Evolutionary conservation across 2,888 invertebrate genomes (phyloP).

Genomic region (Rhagium mordax): DNA sequence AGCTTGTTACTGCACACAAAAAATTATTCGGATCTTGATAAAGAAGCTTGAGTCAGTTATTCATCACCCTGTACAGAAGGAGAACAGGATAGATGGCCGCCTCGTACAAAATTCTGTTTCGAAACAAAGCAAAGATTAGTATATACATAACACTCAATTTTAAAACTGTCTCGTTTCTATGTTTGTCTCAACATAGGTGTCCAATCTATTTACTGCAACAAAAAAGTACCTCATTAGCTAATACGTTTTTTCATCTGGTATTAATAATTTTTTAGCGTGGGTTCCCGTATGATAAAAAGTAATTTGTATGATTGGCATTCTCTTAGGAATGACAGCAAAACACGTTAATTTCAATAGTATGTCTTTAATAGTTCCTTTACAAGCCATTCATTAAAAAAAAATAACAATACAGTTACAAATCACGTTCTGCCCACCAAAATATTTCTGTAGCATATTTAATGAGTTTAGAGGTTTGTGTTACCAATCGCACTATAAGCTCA

Average conservation of each 20-base stretch:
- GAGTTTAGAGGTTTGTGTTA: constrained; percentile 3
- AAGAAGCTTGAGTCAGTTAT: no score
- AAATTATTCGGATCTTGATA: no score
- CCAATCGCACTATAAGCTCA: neutral
- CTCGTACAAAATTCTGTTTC: no score
- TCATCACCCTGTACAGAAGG: no score
- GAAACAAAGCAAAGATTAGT: neutral
- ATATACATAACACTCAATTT: neutral
- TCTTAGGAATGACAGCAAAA: constrained; percentile 24
- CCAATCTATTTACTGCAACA: neutral
- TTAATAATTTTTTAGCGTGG: constrained; percentile 22
- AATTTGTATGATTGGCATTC: constrained; percentile 31
- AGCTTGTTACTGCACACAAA: no score
- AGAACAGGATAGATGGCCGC: no score
- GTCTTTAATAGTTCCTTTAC: constrained; percentile 8
- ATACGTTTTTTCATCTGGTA: constrained; percentile 4
- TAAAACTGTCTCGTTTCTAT: neutral
- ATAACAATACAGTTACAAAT: constrained; percentile 30
- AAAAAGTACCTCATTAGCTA: constrained; percentile 6
- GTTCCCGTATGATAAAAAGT: constrained; percentile 16
- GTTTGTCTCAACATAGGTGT: neutral
- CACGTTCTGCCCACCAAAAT: constrained; percentile 30
- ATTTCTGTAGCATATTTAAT: constrained; percentile 21
- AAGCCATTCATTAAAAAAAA: constrained; percentile 27
- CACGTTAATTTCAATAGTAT: constrained; percentile 26